Percentiles rank a stretch among this genome's conserved stretches.
These are phyloP conservation scores for Lycaena phlaeas DNA, from an alignment of 2,888 invertebrate species.

Conservation along the genomic window DNA sequence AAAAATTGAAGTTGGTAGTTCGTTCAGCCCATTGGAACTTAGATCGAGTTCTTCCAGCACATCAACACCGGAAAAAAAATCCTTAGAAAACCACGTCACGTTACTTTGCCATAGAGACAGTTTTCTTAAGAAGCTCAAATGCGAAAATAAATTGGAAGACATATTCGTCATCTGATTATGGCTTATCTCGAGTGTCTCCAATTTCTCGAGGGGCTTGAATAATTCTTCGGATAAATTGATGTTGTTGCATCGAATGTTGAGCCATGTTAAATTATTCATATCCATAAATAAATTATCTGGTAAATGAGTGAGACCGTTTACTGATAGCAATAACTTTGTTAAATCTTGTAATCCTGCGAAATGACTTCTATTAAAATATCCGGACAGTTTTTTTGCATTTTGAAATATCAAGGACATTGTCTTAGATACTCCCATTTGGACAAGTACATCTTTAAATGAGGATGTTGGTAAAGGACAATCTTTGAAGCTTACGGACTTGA, in stretches of 20 bases:
- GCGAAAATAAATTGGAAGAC: conserved; percentile 74
- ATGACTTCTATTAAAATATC: conserved; percentile 71
- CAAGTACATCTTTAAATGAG: conserved; percentile 61
- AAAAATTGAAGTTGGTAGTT: conserved; percentile 76
- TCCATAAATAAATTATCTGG: conserved; percentile 75
- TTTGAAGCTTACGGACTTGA: conserved; percentile 63
- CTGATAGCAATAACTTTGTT: conserved; percentile 71
- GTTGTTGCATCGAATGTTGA: conserved; percentile 76
- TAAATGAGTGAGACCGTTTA: conserved; percentile 74
- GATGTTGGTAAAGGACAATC: conserved; percentile 69
- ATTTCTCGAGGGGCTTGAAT: conserved; percentile 67
- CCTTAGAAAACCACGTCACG: conserved; percentile 74
- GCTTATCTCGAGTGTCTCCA: conserved; percentile 77
- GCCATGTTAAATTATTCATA: conserved; percentile 73
- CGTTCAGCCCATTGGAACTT: conserved; percentile 76
- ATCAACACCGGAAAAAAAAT: conserved; percentile 75
- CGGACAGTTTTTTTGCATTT: conserved; percentile 65
- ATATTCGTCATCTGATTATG: conserved; percentile 77
- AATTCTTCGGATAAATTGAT: conserved; percentile 70
- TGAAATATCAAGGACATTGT: conserved; percentile 71
- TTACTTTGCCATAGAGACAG: conserved; percentile 81
- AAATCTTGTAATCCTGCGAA: conserved; percentile 70
- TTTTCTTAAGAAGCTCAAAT: conserved; percentile 71
- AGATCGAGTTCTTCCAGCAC: conserved; percentile 79
- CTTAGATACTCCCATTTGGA: conserved; percentile 57